Conservation (phyloP, 2,888 invertebrate genomes). For the Cerceris ruficornis region DNA sequence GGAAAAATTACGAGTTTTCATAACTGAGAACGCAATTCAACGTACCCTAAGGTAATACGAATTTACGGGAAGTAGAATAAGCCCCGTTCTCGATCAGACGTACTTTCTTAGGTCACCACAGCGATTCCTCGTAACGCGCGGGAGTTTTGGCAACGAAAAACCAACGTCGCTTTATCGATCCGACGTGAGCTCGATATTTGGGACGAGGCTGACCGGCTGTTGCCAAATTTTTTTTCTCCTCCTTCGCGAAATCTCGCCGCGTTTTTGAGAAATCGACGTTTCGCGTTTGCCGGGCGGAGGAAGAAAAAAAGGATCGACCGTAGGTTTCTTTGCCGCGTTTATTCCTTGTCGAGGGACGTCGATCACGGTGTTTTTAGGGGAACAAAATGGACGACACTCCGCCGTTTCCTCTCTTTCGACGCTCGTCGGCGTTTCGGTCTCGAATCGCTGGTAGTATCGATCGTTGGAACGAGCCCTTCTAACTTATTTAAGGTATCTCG, state of each 20-base stretch:
- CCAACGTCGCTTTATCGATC: constrained; percentile 58
- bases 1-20: no score
- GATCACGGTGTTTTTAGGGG: background rate
- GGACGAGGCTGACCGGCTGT: constrained; percentile 62
- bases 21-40: no score
- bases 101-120: background rate
- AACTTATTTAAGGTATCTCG: constrained; percentile 66
- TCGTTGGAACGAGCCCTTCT: constrained; percentile 59
- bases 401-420: constrained; percentile 19
- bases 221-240: constrained; percentile 59
- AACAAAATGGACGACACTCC: constrained; percentile 10
- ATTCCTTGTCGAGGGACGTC: background rate
- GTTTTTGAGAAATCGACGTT: no score
- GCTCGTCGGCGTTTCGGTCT: constrained; percentile 19
- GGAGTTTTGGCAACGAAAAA: constrained; percentile 41
- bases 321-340: no score
- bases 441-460: constrained; percentile 44
- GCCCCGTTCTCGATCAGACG: background rate
- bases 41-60: no score
- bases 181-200: constrained; percentile 56
- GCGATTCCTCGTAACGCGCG: background rate
- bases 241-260: no score
- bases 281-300: no score
- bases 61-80: background rate
- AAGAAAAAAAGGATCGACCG: no score